phyloP scores from a whole-genome alignment of 2,888 invertebrate species.

The Sclerodermus sp. region DNA sequence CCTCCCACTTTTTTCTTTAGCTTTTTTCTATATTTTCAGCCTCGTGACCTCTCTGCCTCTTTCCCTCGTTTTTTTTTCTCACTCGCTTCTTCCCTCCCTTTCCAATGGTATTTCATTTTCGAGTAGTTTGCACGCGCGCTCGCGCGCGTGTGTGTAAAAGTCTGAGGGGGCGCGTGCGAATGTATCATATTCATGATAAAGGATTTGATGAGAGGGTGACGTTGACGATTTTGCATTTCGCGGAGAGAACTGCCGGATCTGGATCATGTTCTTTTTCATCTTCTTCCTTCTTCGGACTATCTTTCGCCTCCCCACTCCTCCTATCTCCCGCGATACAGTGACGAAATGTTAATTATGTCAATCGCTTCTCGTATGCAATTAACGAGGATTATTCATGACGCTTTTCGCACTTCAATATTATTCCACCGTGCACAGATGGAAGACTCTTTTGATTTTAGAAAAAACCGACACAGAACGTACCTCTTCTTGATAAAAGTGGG shows the following conservation, averaged over 20 bases:
- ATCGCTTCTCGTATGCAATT: not conserved
- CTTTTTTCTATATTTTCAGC: too few species aligned
- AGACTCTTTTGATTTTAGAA: too few species aligned
- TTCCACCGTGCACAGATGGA: too few species aligned
- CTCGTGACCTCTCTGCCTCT: too few species aligned
- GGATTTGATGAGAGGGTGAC: conserved; percentile 26
- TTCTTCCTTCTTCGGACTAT: not conserved
- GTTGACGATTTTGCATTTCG: conserved; percentile 27
- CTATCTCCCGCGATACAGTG: not conserved
- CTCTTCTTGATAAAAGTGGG: too few species aligned
- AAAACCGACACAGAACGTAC: too few species aligned
- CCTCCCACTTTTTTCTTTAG: too few species aligned
- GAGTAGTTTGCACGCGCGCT: too few species aligned
- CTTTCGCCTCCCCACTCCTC: not conserved
- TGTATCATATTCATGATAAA: conserved; percentile 8
- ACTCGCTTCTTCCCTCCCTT: conserved; percentile 1
- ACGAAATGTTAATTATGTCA: conserved; percentile 7
- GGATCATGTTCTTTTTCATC: not conserved
- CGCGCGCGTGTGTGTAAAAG: not conserved
- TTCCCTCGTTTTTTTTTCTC: too few species aligned
- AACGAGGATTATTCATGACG: too few species aligned
- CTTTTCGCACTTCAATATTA: too few species aligned
- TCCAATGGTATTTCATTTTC: too few species aligned
- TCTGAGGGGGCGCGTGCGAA: not conserved
- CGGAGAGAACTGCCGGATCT: not conserved